Conservation (phyloP, 2,797 vertebrate genomes). For the Pteropus rufus region DNA sequence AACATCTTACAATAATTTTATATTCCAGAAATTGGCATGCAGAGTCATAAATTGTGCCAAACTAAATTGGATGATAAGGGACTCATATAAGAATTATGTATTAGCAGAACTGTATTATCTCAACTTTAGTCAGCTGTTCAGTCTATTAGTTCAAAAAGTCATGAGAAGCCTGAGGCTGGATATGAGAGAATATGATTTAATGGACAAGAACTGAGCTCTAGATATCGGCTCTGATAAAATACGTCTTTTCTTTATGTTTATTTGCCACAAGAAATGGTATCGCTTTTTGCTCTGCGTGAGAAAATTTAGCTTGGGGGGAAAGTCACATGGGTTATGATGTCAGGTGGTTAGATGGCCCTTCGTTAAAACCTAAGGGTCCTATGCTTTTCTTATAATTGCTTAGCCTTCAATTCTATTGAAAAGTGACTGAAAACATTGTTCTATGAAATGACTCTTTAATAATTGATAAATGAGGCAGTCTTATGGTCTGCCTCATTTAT, state of each 20-base stretch:
- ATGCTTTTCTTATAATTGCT: slow-evolving; percentile 28
- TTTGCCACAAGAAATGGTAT: slow-evolving; percentile 25
- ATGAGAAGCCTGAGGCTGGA: not conserved
- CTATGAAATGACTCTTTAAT: slow-evolving; percentile 52
- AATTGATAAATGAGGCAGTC: slow-evolving; percentile 55
- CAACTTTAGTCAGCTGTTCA: not conserved
- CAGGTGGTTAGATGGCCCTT: slow-evolving; percentile 10
- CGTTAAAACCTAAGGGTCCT: not conserved
- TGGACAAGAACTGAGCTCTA: not conserved
- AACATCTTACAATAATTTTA: not conserved
- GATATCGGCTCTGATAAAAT: not conserved
- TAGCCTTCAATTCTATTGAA: slow-evolving; percentile 32
- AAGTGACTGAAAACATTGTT: slow-evolving; percentile 5
- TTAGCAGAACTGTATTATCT: not conserved
- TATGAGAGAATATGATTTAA: not conserved
- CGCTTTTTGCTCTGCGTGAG: slow-evolving; percentile 19
- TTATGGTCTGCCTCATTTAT: not conserved
- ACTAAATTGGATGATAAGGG: not conserved
- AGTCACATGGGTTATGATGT: slow-evolving; percentile 26
- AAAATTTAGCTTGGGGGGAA: not conserved
- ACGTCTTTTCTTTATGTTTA: slow-evolving; percentile 25
- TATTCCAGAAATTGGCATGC: not conserved
- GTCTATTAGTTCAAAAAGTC: slow-evolving; percentile 1
- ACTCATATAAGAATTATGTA: not conserved
- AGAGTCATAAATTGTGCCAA: not conserved